phyloP scores from a whole-genome alignment of 1,140 invertebrate species.

The Colletes gigas region DNA sequence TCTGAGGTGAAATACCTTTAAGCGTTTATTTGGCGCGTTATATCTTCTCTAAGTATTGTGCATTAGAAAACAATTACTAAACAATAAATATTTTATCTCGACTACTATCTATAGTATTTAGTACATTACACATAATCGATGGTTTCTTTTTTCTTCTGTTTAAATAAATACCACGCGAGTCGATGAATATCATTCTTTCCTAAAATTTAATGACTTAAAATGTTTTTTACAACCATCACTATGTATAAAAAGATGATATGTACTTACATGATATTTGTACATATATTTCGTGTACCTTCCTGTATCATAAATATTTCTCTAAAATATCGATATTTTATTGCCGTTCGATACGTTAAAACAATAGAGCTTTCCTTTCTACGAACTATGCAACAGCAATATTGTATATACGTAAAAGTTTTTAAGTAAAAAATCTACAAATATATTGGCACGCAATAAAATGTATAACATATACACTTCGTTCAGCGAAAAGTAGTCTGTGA shows the following conservation, averaged over 20 bases:
- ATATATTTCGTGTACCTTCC: constrained; percentile 8
- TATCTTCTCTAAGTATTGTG: background rate
- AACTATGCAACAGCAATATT: constrained; percentile 48
- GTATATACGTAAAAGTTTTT: constrained; percentile 40
- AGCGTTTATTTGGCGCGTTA: background rate
- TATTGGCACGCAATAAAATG: constrained; percentile 45
- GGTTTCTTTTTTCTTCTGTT: background rate
- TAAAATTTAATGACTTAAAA: constrained; percentile 16
- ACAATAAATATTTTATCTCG: constrained; percentile 47
- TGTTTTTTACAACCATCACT: constrained; percentile 6
- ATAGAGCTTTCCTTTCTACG: background rate
- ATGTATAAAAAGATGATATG: constrained; percentile 25
- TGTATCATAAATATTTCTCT: constrained; percentile 3
- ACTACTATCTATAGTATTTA: constrained; percentile 26
- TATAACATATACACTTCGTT: constrained; percentile 16
- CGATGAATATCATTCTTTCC: constrained; percentile 31
- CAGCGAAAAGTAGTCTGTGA: too few species aligned
- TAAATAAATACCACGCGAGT: constrained; percentile 32
- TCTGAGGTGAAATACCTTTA: background rate
- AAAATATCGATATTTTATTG: background rate
- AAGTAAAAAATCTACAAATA: constrained; percentile 59
- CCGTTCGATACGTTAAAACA: constrained; percentile 15
- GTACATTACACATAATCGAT: constrained; percentile 10
- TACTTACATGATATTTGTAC: constrained; percentile 39
- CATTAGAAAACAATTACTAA: constrained; percentile 43